Evolutionary conservation across 2,888 invertebrate species (phyloP).

Genomic region (Morpho helenor): DNA sequence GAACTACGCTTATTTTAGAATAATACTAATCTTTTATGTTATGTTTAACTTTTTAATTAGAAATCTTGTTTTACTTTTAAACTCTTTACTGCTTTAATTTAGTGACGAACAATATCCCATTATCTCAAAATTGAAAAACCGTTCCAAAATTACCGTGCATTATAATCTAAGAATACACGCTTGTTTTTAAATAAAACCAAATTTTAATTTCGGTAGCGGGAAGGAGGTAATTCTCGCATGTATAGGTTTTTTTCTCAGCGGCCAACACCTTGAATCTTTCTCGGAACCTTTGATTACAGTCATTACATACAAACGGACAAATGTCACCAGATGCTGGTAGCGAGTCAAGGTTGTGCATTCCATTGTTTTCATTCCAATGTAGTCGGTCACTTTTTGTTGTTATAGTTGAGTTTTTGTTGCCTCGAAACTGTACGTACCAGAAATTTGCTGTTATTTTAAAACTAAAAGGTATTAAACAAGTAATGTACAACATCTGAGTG

Average conservation of each 20-base stretch:
- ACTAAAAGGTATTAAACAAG: neutral
- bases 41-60: too few species aligned
- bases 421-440: neutral
- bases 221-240: slow-evolving; percentile 11
- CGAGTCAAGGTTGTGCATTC: slow-evolving; percentile 25
- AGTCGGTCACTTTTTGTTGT: slow-evolving; percentile 6
- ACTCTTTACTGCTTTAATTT: too few species aligned
- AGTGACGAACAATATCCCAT: too few species aligned
- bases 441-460: neutral
- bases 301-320: slow-evolving; percentile 30
- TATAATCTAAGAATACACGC: slow-evolving; percentile 1
- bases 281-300: slow-evolving; percentile 33
- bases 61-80: too few species aligned
- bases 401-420: too few species aligned
- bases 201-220: slow-evolving; percentile 13
- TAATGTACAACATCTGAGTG: too few species aligned
- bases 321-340: slow-evolving; percentile 30
- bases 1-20: too few species aligned
- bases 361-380: slow-evolving; percentile 20
- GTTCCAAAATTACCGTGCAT: too few species aligned
- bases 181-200: slow-evolving; percentile 6
- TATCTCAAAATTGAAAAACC: too few species aligned
- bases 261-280: slow-evolving; percentile 27
- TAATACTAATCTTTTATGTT: too few species aligned
- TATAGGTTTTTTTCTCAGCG: slow-evolving; percentile 15